Base-by-base conservation (phyloP, 2,113 vertebrate genomes). In the Sturnus vulgaris region DNA sequence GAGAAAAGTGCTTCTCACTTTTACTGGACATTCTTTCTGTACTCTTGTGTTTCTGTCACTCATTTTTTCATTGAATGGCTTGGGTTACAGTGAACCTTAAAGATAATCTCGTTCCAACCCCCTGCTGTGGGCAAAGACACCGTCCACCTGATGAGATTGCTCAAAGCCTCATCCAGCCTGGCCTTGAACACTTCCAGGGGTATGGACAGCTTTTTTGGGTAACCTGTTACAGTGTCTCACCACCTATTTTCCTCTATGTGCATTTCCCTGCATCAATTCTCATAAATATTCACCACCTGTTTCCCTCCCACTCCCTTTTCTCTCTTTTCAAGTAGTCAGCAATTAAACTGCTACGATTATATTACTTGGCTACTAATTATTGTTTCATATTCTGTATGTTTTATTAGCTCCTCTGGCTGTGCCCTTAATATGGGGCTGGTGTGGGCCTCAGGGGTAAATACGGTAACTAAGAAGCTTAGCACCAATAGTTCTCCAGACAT, bases 251-350 rank as follows among this genome's bases (percentile, higher is more conserved):
- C 50, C 28, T 70, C n/a, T 56, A 3, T 33, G 15, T 56, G 19
- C 23, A 24, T 84, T 91, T 84, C 40, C 25, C 33, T 68, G 9
- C 35, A 76, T 52, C 56, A 72, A 2, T 63, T 70, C 39, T 59
- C 9, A 3, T 21, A 55, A 65, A 20, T 49, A 81, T 25, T n/a
- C 5, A 1, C 23, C 5, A 1, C 28, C 6, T 3, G 0, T 39
- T 91, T 73, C 40, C 46, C 16, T 69, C 28, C 25, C 13, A 13
- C 37, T 91, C 15, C 5, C 19, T 53, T 39, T 86, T 77, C 42
- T 64, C 28, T 47, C 42, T 72, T 60, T 61, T 63, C 60, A 88
- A 49, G 28, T 53, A 69, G 55, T 64, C 30, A 33, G 31, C 49
- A 70, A 28, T 84, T 86, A 81, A 77, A 44, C 49, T 57, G 20